phyloP scores from a whole-genome alignment of 2,888 invertebrate genomes.

The Digitonthophagus gazella region DNA sequence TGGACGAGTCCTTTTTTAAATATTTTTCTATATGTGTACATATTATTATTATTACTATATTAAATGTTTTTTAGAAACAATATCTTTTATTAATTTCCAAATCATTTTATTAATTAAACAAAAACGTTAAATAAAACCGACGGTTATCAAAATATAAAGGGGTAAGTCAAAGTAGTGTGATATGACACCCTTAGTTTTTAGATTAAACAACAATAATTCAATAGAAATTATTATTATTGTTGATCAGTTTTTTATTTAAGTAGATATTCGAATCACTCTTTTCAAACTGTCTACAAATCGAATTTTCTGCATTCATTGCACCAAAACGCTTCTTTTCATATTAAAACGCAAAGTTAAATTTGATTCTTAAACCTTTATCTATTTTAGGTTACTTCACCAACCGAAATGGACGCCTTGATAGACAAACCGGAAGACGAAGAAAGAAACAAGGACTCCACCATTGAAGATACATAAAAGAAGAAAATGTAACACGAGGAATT shows the following conservation, averaged over 20 bases:
- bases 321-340: not conserved
- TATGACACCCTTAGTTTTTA: slow-evolving; percentile 5
- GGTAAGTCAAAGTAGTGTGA: not conserved
- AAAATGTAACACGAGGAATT: slow-evolving; percentile 30
- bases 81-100: not conserved
- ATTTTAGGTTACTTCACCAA: slow-evolving; percentile 55
- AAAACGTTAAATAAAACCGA: not conserved
- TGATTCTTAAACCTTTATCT: slow-evolving; percentile 21
- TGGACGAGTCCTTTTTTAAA: no score
- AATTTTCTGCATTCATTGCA: no score
- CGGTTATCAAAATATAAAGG: not conserved
- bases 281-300: no score
- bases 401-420: slow-evolving; percentile 60
- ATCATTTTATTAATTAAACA: not conserved
- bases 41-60: slow-evolving; percentile 4
- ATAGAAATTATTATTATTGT: not conserved
- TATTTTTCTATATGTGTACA: slow-evolving; percentile 4
- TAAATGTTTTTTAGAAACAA: slow-evolving; percentile 2
- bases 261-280: slow-evolving; percentile 12
- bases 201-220: not conserved
- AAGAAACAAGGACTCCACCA: slow-evolving; percentile 26
- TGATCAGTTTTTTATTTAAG: not conserved
- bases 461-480: slow-evolving; percentile 8
- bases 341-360: not conserved
- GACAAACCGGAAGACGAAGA: slow-evolving; percentile 38